Conservation (phyloP, 2,888 invertebrate species). For the Hirtodrosophila alboralis region DNA sequence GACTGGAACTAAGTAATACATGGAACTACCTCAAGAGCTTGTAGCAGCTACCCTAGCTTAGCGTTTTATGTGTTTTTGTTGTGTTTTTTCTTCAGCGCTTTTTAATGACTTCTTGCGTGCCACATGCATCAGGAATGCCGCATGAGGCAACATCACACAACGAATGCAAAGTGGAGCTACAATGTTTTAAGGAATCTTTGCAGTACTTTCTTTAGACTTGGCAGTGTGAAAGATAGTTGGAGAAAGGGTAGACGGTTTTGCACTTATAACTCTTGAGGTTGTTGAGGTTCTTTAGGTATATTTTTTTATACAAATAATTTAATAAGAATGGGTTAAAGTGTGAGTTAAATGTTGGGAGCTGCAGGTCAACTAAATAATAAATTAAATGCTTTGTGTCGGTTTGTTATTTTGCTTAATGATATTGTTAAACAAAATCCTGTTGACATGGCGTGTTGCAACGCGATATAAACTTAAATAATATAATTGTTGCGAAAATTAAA, state of each 20-base stretch:
- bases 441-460: conserved; percentile 47
- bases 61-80: too few relatives aligned
- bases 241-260: neutral
- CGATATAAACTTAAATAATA: too few relatives aligned
- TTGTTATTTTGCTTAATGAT: conserved; percentile 57
- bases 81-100: conserved; percentile 52
- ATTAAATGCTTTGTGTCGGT: conserved; percentile 33
- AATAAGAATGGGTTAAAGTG: conserved; percentile 45
- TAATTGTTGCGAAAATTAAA: too few relatives aligned
- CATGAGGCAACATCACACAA: too few relatives aligned
- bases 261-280: conserved; percentile 40
- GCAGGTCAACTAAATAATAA: conserved; percentile 23
- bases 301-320: conserved; percentile 60
- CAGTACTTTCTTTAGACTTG: too few relatives aligned
- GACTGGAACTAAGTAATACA: conserved; percentile 42
- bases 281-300: conserved; percentile 50
- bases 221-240: neutral
- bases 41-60: conserved; percentile 40
- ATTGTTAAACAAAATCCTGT: conserved; percentile 62
- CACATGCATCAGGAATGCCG: conserved; percentile 61
- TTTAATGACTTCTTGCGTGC: conserved; percentile 73
- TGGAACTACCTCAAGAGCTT: conserved; percentile 32
- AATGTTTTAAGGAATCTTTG: too few relatives aligned
- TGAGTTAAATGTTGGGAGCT: neutral
- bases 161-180: too few relatives aligned